A percentile compares a stretch with the other conserved stretches of the same genome.
Evolutionary conservation across 1,140 invertebrate genomes (phyloP).

Genomic region (Leptopilina clavipes): DNA sequence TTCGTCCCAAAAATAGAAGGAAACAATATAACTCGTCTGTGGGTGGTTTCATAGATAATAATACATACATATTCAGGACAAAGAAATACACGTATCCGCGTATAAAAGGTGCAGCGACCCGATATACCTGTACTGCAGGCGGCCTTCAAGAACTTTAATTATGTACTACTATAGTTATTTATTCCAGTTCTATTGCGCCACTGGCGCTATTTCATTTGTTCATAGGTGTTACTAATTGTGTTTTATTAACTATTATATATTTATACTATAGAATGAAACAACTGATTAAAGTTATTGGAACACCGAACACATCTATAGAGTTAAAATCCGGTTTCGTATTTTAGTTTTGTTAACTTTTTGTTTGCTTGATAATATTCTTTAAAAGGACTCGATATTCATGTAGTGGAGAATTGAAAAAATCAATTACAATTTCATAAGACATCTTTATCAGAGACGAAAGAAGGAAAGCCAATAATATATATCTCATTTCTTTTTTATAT

Average conservation of each 20-base stretch:
- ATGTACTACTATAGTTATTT: slow-evolving; percentile 28
- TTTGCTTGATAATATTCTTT: neutral
- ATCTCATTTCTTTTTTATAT: no score
- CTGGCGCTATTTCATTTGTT: slow-evolving; percentile 23
- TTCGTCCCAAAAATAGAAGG: neutral
- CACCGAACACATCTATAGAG: neutral
- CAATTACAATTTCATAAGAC: no score
- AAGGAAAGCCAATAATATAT: no score
- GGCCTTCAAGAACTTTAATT: slow-evolving; percentile 28
- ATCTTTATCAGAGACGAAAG: no score
- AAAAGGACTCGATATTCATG: no score
- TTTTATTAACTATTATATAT: slow-evolving; percentile 29
- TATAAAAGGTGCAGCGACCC: slow-evolving; percentile 29
- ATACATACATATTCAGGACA: neutral
- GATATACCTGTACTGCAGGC: slow-evolving; percentile 11
- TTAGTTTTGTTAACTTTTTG: neutral
- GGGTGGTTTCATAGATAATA: neutral
- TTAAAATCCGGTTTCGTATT: neutral
- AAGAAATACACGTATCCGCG: slow-evolving; percentile 4
- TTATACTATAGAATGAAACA: slow-evolving; percentile 10
- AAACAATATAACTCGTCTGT: neutral
- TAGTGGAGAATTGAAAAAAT: no score
- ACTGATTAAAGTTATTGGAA: slow-evolving; percentile 2
- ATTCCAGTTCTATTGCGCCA: slow-evolving; percentile 11
- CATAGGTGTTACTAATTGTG: slow-evolving; percentile 31